Evolutionary conservation across 1,140 invertebrate species (phyloP), one percentile per base, ranked within the genome.

Genomic region (Octopus sinensis): DNA sequence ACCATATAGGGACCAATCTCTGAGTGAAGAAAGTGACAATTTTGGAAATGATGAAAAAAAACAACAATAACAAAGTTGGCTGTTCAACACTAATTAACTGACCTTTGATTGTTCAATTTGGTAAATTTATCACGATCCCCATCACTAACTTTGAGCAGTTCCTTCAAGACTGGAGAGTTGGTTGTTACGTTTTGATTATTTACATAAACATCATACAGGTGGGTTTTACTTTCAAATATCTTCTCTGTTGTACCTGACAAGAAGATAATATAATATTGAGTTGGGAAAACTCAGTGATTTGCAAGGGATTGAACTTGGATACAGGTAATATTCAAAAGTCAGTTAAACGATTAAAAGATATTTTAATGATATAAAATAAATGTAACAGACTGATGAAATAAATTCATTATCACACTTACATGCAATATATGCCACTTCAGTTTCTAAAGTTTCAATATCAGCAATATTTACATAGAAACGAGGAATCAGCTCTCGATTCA

Each of bases 401-500:
- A 43, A 43, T 43, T 43, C 30, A 43, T 43, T 43, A 43, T 43
- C 30, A 79, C 82, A 89, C 91, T 88, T 86, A 91, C 91, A 91
- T 17, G 91, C 91, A 78, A 91, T 88, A 84, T 88, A 91, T 30
- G 88, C 84, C 56, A 89, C 83, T 86, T 91, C 90, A 75, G 86
- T 84, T 81, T 90, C 90, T 83, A 91, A 86, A 52, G 86, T 85
- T 82, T 91, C 90, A 83, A 91, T 91, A 83, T 92, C 91, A 76
- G 91, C 91, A 7, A 92, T 89, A 86, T 91, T 92, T 4, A 92
- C 88, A 85, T 92, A 92, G 83, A 92, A 92, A 80, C 91, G 88
- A 7, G 91, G 91, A 78, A 88, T 83, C 30, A 87, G 81, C 62
- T 88, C 86, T 76, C 84, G 82, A 54, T 86, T 86, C 13, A 79